Evolutionary conservation across 2,797 vertebrate species (phyloP), one percentile per base, ranked within the genome.

Genomic region (Orientallactaga sibirica): DNA sequence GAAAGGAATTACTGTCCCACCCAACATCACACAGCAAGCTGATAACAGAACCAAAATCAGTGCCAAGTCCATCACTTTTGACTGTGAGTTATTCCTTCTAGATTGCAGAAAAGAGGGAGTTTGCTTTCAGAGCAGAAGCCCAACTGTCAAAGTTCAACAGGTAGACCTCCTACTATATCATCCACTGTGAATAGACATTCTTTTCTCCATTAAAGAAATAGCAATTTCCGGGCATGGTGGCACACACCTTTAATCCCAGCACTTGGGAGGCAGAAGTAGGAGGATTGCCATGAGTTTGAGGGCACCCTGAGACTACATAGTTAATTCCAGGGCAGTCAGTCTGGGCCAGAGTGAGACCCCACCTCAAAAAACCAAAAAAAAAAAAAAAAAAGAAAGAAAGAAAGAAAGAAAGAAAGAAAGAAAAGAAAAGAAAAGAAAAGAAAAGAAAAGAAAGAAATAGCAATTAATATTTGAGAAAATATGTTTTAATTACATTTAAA

Each of bases 401-500:
- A 37, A 37, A 37, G 2, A 37, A 37, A 37, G 2, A 37, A 37
- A 37, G 2, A 37, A 37, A 37, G 2, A 37, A 37, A 37, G 2
- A 37, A 37, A 37, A 37, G 33, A 37, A 37, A 37, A 37, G 33
- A 37, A 37, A 37, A n/a, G n/a, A 37, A 37, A 37, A 37, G 33
- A 37, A 37, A 37, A 37, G n/a, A 37, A 37, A 37, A 37, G 33
- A 93, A 81, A 94, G 18, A 85, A 86, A 66, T 84, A 68, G 52
- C 67, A 27, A 90, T 88, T 93, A 88, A 74, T 93, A 92, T 81
- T 81, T 67, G 24, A 81, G 70, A 86, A 79, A 88, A 92, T 12
- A 3, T 29, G 29, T 78, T 95, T 76, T 87, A 64, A 58, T 92
- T 87, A 86, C 52, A 94, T 91, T 93, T 90, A 86, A 81, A 48